Base-by-base conservation (phyloP, 92 coral and sea anemone species). In the Actinernus sp. region DNA sequence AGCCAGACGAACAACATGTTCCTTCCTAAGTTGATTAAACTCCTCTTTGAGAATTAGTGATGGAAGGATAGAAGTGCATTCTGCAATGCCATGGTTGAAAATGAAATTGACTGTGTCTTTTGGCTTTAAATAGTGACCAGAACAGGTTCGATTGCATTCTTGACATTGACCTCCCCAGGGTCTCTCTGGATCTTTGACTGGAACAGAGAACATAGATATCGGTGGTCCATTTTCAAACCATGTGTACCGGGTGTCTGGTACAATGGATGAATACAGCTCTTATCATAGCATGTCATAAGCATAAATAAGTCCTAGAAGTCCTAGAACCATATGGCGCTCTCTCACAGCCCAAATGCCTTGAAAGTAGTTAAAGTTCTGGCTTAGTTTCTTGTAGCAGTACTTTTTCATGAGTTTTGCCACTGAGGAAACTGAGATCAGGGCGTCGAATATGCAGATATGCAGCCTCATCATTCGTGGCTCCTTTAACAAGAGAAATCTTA, bases 141-240 rank as follows among this genome's bases (percentile, higher is more conserved):
- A 31, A 41, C 76, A 77, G 36, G 9, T 8, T 4, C 58, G 39
- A 10, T 47, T 18, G 33, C 76, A 77, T 26, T 3, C 26, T 16
- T 66, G 43, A 36, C 84, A 77, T 2, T 77, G 39, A 10, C 63
- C 36, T 25, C 78, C 85, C 85, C 73, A 78, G 4, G 78, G 31
- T 45, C 66, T 33, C 20, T 21, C 54, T 17, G 56, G 56, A 48
- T 69, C 78, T 30, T 71, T 66, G 34, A 70, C 32, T 2, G 86
- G 65, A 10, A 79, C 3, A 19, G 79, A 79, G 53, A 76, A 25
- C 9, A 41, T 55, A n/a, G 68, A 30, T 5, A 76, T 24, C 11
- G 74, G 67, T 2, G 73, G 86, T 2, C 79, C 86, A 51, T 59
- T 61, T 0, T 53, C 58, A 55, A 59, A 69, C 86, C 79, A 68